Conservation (phyloP, 2,113 vertebrate species). For the Pseudonaja textilis region DNA sequence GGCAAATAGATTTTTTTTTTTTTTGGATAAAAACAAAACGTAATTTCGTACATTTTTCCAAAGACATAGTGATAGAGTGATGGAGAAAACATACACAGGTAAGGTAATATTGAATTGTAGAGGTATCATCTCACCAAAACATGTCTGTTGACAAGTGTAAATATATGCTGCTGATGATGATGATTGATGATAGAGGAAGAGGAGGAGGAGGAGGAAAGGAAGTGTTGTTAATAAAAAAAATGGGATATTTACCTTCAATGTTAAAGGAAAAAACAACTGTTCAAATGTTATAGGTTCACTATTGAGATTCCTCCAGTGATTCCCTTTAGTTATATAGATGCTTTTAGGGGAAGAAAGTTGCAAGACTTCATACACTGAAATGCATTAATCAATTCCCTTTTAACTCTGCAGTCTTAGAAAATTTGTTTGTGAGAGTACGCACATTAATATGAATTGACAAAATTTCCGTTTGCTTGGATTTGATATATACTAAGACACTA, state of each 20-base stretch:
- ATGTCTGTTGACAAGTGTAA: background rate
- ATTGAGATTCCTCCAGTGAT: background rate
- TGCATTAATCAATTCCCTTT: background rate
- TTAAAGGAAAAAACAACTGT: background rate
- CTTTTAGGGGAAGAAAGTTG: background rate
- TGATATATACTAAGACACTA: background rate
- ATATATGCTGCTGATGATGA: background rate
- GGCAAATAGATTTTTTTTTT: background rate
- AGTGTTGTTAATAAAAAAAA: too few species aligned
- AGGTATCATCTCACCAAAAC: background rate
- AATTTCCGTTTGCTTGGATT: background rate
- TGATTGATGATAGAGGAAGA: background rate
- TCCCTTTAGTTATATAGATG: background rate
- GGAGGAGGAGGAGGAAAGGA: too few species aligned
- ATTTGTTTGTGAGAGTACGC: background rate
- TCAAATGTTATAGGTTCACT: background rate
- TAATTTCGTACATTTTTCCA: background rate
- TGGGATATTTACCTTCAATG: background rate
- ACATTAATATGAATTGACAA: background rate
- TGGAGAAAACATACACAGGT: background rate
- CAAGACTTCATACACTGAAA: background rate
- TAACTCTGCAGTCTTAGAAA: background rate
- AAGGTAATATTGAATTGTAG: background rate
- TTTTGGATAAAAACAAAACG: background rate
- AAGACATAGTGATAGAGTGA: too few species aligned